phyloP scores from a whole-genome alignment of 2,888 invertebrate genomes.

The Chironomus riparius region DNA sequence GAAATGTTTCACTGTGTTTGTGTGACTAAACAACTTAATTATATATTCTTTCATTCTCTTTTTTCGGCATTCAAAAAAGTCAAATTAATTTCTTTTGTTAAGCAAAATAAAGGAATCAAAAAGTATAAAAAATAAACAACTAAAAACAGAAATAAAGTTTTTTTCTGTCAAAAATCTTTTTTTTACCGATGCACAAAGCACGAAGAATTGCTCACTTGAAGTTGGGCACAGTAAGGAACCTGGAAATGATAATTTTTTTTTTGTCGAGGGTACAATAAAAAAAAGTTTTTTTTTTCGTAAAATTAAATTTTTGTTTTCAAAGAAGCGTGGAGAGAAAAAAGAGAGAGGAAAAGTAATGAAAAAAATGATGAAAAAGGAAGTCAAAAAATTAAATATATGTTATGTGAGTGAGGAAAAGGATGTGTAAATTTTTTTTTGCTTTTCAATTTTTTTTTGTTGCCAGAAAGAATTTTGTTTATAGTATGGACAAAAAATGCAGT shows the following conservation, averaged over 20 bases:
- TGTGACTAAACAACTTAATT: neutral
- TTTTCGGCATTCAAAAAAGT: neutral
- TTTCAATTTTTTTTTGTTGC: neutral
- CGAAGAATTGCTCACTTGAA: conserved; percentile 85
- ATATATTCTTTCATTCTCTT: neutral
- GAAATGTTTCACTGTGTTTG: neutral
- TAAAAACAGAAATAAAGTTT: neutral
- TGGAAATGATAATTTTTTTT: conserved; percentile 40
- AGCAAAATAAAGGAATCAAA: neutral
- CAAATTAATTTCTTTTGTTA: neutral
- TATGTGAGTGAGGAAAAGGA: neutral
- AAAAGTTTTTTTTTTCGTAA: conserved; percentile 12
- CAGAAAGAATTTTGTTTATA: neutral
- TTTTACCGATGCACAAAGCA: conserved; percentile 91
- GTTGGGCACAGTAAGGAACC: conserved; percentile 89
- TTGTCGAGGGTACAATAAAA: neutral
- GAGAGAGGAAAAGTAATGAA: neutral
- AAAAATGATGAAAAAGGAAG: neutral
- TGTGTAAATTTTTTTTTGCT: too few species aligned
- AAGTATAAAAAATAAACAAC: neutral
- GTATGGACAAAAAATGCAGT: neutral
- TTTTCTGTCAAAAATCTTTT: conserved; percentile 33
- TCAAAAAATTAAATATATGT: neutral
- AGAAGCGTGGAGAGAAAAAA: neutral
- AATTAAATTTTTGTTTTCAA: neutral